phyloP scores from a whole-genome alignment of 2,888 invertebrate genomes.

The Pristionchus mayeri region DNA sequence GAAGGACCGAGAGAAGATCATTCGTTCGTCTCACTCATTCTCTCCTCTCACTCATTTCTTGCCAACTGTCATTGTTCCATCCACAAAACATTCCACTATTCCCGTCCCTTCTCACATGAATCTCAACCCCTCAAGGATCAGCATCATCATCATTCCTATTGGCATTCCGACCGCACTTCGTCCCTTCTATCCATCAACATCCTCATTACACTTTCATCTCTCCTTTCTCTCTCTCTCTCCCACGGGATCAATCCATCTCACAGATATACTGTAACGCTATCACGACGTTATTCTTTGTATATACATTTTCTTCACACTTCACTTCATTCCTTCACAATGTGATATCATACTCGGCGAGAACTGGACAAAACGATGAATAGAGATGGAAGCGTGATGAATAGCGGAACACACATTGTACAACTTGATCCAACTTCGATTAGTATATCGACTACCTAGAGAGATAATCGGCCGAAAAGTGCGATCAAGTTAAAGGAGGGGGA shows the following conservation, averaged over 20 bases:
- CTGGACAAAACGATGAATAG: background rate
- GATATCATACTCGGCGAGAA: conserved; percentile 42
- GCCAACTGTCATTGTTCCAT: conserved; percentile 12
- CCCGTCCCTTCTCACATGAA: background rate
- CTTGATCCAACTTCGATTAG: conserved; percentile 33
- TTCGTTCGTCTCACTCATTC: background rate
- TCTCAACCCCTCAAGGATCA: background rate
- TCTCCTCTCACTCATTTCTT: background rate
- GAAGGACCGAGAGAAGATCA: conserved; percentile 35
- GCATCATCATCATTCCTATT: background rate
- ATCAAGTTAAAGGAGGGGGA: background rate
- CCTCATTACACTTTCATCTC: conserved; percentile 18
- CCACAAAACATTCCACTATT: conserved; percentile 12
- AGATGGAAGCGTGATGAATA: conserved; percentile 27
- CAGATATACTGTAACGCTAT: conserved; percentile 30
- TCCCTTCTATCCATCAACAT: conserved; percentile 25
- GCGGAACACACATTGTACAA: conserved; percentile 34
- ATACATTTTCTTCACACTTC: conserved; percentile 40
- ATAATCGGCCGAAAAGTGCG: conserved; percentile 2
- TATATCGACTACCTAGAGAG: conserved; percentile 26
- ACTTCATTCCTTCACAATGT: conserved; percentile 48
- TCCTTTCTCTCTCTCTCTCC: background rate
- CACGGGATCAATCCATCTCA: background rate
- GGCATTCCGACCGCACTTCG: background rate
- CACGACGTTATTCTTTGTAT: background rate